A percentile compares a stretch with the other conserved stretches of the same genome.
Evolutionary conservation across 2,113 vertebrate species (phyloP).

Genomic region (Catagonus wagneri): DNA sequence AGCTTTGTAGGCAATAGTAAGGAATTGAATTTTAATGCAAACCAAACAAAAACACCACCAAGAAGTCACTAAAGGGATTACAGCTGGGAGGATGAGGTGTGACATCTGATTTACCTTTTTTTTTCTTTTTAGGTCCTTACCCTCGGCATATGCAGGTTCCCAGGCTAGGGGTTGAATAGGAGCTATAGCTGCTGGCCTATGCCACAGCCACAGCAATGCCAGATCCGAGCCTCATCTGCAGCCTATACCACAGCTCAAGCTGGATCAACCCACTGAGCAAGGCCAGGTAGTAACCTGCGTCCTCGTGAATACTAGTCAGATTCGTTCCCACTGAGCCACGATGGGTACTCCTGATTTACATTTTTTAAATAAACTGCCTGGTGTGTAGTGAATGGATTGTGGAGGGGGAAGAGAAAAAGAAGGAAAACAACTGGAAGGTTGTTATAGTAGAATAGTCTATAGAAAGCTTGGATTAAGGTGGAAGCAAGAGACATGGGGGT

Average conservation of each 20-base stretch:
- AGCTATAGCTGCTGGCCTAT: too few species aligned
- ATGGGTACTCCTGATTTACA: not conserved
- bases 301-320: too few species aligned
- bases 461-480: not conserved
- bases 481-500: not conserved
- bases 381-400: not conserved
- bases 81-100: not conserved
- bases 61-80: not conserved
- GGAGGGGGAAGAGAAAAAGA: not conserved
- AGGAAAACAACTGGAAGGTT: not conserved
- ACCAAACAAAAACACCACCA: not conserved
- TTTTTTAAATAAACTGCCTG: conserved; percentile 12
- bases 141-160: too few species aligned
- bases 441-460: not conserved
- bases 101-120: not conserved
- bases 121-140: too few species aligned
- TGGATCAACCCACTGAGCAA: too few species aligned
- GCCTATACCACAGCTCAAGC: too few species aligned
- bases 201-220: too few species aligned
- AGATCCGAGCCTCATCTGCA: too few species aligned
- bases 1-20: not conserved
- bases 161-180: too few species aligned
- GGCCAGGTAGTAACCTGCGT: too few species aligned
- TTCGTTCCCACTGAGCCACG: too few species aligned
- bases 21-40: not conserved